Evolutionary conservation across 2,888 invertebrate genomes (phyloP).

Genomic region (Doris montereyensis): DNA sequence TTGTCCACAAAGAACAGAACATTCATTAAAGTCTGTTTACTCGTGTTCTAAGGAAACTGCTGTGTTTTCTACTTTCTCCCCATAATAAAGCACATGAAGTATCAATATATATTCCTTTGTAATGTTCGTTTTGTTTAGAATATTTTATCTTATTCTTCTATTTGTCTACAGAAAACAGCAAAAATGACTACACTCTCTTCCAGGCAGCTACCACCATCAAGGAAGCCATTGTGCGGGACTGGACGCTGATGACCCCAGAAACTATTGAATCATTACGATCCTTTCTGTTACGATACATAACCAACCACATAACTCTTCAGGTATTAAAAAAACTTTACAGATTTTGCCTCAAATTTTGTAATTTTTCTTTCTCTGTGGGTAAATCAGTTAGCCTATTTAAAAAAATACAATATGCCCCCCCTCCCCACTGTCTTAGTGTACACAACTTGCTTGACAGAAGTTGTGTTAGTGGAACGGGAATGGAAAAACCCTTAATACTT

Average conservation of each 20-base stretch:
- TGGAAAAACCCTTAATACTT: too few species aligned
- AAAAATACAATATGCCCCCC: not conserved
- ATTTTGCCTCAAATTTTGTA: too few species aligned
- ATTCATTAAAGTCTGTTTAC: too few species aligned
- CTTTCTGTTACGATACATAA: conserved; percentile 85
- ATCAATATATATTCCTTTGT: too few species aligned
- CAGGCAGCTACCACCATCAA: conserved; percentile 89
- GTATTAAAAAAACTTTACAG: not conserved
- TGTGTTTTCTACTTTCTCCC: too few species aligned
- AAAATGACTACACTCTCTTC: conserved; percentile 85
- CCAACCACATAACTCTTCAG: conserved; percentile 76
- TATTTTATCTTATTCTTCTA: too few species aligned
- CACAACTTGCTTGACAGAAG: too few species aligned
- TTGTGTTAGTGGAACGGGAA: too few species aligned
- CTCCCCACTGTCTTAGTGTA: not conserved
- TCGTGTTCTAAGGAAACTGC: too few species aligned
- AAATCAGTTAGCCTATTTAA: not conserved
- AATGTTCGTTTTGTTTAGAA: too few species aligned
- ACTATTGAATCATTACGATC: conserved; percentile 83
- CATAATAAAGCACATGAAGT: too few species aligned
- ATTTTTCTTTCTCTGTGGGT: not conserved
- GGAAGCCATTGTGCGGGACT: conserved; percentile 87
- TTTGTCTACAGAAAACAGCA: conserved; percentile 73
- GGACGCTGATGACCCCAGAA: conserved; percentile 81
- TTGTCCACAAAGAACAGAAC: too few species aligned